Percentiles rank a stretch among this genome's conserved stretches.
Evolutionary conservation across 2,888 invertebrate genomes (phyloP).

Genomic region (Papilio gigon): DNA sequence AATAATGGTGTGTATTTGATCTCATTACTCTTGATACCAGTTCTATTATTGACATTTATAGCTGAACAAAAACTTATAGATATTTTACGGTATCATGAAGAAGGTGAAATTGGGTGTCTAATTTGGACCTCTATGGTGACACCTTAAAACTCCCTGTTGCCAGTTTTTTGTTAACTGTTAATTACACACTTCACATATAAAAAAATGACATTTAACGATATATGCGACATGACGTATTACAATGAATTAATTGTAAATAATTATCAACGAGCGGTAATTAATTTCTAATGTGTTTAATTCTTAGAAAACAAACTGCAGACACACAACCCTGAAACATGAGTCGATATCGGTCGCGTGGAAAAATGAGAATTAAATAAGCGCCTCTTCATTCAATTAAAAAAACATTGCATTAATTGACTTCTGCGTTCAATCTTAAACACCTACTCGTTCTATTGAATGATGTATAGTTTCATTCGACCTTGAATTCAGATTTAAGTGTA

Average conservation of each 20-base stretch:
- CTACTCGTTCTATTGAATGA: neutral
- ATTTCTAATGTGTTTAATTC: neutral
- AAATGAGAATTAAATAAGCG: constrained; percentile 17
- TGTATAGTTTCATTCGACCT: constrained; percentile 1
- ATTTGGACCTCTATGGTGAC: no score
- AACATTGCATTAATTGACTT: constrained; percentile 23
- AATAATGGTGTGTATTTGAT: neutral
- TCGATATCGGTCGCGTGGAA: constrained; percentile 7
- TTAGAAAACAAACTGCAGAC: neutral
- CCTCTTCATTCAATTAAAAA: constrained; percentile 26
- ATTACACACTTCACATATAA: no score
- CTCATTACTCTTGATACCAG: neutral
- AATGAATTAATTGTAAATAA: neutral
- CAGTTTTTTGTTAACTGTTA: no score
- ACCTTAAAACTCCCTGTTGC: no score
- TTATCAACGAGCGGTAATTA: neutral
- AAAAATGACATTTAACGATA: neutral
- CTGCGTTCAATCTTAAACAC: constrained; percentile 21
- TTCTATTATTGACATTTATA: no score
- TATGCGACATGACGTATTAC: neutral
- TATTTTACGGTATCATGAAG: no score
- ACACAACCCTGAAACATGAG: constrained; percentile 5
- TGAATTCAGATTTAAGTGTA: neutral
- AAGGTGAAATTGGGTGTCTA: no score
- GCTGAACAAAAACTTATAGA: no score